Base-by-base conservation (phyloP, 1,140 invertebrate genomes). In the Drosophila malerkotliana region DNA sequence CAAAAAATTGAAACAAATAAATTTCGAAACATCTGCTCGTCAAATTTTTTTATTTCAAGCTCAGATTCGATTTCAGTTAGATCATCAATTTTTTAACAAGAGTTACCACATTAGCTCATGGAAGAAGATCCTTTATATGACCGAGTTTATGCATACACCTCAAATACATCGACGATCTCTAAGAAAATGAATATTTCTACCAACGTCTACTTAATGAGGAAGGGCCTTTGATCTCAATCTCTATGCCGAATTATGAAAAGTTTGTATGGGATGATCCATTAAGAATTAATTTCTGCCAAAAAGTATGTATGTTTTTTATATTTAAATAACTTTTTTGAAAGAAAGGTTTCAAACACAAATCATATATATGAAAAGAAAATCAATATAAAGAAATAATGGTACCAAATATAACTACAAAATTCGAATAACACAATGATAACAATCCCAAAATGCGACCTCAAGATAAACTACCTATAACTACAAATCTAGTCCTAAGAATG, bases 41-140 rank as follows among this genome's bases (percentile, higher is more conserved):
- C 58, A 87, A 74, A 87, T 78, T 85, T 74, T 61, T 84, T 85
- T 85, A 85, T 85, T 85, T 81, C 67, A 84, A 85, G 82, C 59
- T 60, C 41, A 77, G 84, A 75, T 72, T 73, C 78, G 79, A 74
- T 85, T 85, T 85, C 81, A 85, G 81, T 85, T 56, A 55, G 61
- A 57, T 64, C 81, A 67, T 48, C 80, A 58, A 59, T 12, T 52
- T 56, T 48, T 71, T 45, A 39, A 24, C 2, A 41, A 74, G 56
- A 74, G 47, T 51, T 57, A 39, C 47, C 39, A 45, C 30, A 39
- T 51, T 39, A 37, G 30, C 49, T 59, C 49, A 49, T 47, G 77
- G 64, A 84, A 68, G 72, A 80, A 81, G 53, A 62, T 56, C 59
- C 30, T 26, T 68, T 59, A 64, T 63, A 61, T 61, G 32, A 49